These are phyloP conservation scores for Ahaetulla prasina DNA, from an alignment of 2,113 vertebrate species.

Conservation along the genomic window DNA sequence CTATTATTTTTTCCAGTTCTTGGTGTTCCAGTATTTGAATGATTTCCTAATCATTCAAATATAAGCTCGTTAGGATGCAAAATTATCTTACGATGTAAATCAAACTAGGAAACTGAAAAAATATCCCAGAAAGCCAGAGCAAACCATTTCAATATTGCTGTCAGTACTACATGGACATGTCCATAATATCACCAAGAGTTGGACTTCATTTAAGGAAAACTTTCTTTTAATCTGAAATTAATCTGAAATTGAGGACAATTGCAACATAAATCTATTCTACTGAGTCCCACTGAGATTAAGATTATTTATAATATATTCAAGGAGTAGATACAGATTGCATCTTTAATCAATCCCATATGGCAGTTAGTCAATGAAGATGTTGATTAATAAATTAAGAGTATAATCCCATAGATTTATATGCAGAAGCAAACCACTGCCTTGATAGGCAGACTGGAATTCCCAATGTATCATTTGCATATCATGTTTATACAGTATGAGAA, in stretches of 20 bases:
- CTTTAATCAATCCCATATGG: neutral
- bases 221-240: neutral
- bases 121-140: neutral
- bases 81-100: neutral
- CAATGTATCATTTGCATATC: neutral
- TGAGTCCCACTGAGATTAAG: neutral
- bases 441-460: neutral
- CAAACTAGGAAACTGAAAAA: neutral
- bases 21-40: neutral
- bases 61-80: neutral
- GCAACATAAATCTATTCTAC: neutral
- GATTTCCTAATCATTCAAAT: neutral
- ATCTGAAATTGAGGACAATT: neutral
- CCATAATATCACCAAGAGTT: neutral
- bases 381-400: neutral
- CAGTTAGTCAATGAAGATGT: neutral
- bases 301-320: neutral
- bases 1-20: neutral
- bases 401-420: neutral
- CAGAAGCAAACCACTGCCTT: neutral
- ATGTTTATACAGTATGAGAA: neutral
- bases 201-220: neutral
- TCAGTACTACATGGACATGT: neutral
- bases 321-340: neutral
- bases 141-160: neutral